Base-by-base conservation (phyloP, 2,888 invertebrate species). In the Zootermopsis nevadensis region DNA sequence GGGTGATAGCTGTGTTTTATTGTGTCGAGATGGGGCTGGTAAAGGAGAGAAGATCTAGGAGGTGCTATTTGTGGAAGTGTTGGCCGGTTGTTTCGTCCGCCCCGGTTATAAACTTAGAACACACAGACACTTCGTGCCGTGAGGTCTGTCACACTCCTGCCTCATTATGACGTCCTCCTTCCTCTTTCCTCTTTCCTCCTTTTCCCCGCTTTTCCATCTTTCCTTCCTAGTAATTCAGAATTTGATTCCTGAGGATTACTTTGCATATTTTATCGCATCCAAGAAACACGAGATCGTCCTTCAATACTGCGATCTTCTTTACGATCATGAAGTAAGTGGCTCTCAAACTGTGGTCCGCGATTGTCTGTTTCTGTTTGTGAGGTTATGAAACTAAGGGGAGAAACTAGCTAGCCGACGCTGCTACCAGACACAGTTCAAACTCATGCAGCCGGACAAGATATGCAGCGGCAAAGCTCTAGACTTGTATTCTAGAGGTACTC, bases 11-110 rank as follows among this genome's bases (percentile, higher is more conserved):
- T 60, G 27, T 60, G 3, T 60, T 3, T 60, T 27, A 27, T n/a
- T 60, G 60, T n/a, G 27, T 60, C 60, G 8, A 60, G 27, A 4
- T 60, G n/a, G n/a, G 60, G 60, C 7, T 27, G n/a, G n/a, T 27
- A 15, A 10, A n/a, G n/a, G 60, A 60, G 60, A 55, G 55, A 55
- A 60, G 60, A 60, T 60, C 6, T 60, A 60, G 27, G 60, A 27
- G n/a, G n/a, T 27, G 8, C 60, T 60, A 60, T 60, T 60, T 60
- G 3, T 60, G 60, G 60, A 60, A 60, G 60, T 60, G 60, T 27
- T 53, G 60, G 60, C 60, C 60, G 60, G 60, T n/a, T 27, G 60
- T n/a, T 60, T 60, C 60, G 27, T n/a, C 60, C n/a, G 60, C n/a
- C n/a, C n/a, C 10, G 60, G n/a, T 60, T 60, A 60, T 27, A 60